These are phyloP conservation scores for Trematocara variabile DNA, from an alignment of 2,113 vertebrate genomes.

Conservation along the genomic window DNA sequence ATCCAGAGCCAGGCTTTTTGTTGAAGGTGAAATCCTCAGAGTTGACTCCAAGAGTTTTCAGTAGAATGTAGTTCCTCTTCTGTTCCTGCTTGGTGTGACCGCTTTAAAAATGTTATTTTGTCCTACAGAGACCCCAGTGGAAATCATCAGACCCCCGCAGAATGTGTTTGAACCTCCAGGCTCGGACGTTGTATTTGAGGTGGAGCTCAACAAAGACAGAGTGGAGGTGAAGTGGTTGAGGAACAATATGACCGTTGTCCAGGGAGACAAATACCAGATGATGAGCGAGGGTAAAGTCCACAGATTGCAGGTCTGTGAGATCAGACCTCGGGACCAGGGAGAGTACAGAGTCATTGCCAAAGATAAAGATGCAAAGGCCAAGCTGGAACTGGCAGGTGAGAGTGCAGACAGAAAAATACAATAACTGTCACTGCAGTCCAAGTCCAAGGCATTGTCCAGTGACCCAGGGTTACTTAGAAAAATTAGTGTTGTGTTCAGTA, in stretches of 20 bases:
- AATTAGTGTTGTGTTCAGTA: background rate
- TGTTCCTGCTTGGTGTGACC: background rate
- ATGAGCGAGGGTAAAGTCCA: constrained; percentile 97
- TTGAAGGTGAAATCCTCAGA: constrained; percentile 80
- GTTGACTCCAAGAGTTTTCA: background rate
- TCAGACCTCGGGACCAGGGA: constrained; percentile 92
- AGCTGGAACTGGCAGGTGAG: constrained; percentile 94
- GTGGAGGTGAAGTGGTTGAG: constrained; percentile 96
- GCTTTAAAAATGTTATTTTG: background rate
- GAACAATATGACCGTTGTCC: constrained; percentile 95
- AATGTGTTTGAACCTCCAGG: constrained; percentile 89
- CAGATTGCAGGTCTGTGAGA: constrained; percentile 92
- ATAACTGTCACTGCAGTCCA: background rate
- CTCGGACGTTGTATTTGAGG: constrained; percentile 87
- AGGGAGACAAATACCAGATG: constrained; percentile 99
- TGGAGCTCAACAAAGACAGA: constrained; percentile 94
- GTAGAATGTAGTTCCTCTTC: background rate
- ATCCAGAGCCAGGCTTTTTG: constrained; percentile 92
- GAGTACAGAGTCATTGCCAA: constrained; percentile 93
- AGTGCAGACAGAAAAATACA: background rate
- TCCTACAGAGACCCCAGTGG: constrained; percentile 88
- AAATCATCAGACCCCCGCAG: constrained; percentile 91
- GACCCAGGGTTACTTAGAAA: background rate
- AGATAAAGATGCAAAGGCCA: constrained; percentile 96
- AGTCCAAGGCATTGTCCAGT: background rate